These are phyloP conservation scores for Dryadula phaetusa DNA, from an alignment of 2,888 invertebrate species.

Conservation along the genomic window DNA sequence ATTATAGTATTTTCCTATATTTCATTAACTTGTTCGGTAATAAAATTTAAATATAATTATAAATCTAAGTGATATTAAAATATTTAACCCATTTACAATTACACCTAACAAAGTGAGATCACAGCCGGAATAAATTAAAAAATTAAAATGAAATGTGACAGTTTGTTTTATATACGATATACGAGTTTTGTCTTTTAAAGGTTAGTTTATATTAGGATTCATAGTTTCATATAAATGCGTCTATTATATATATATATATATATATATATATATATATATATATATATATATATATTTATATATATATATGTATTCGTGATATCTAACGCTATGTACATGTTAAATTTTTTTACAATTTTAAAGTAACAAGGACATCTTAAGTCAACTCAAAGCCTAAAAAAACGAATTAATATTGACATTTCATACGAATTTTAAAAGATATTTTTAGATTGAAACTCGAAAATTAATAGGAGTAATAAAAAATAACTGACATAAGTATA, in stretches of 20 bases:
- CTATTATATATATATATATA: constrained; percentile 20
- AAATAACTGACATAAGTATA: no score
- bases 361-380: constrained; percentile 20
- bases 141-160: background rate
- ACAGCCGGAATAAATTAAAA: constrained; percentile 37
- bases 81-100: constrained; percentile 9
- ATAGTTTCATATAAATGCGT: constrained; percentile 27
- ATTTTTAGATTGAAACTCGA: no score
- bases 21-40: background rate
- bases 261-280: constrained; percentile 22
- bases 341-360: constrained; percentile 17
- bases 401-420: no score
- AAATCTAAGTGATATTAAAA: background rate
- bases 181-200: constrained; percentile 6
- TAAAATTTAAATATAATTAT: background rate
- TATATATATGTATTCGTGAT: constrained; percentile 27
- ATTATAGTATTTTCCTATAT: background rate
- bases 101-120: constrained; percentile 23
- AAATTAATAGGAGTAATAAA: no score
- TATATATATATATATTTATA: constrained; percentile 19
- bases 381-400: no score
- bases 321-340: constrained; percentile 30
- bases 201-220: constrained; percentile 30
- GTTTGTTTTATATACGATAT: background rate
- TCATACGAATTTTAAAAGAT: no score